Percentiles rank a stretch among this genome's conserved stretches.
Conservation (phyloP, 2,113 vertebrate species). For the Chloropsis cyanopogon region DNA sequence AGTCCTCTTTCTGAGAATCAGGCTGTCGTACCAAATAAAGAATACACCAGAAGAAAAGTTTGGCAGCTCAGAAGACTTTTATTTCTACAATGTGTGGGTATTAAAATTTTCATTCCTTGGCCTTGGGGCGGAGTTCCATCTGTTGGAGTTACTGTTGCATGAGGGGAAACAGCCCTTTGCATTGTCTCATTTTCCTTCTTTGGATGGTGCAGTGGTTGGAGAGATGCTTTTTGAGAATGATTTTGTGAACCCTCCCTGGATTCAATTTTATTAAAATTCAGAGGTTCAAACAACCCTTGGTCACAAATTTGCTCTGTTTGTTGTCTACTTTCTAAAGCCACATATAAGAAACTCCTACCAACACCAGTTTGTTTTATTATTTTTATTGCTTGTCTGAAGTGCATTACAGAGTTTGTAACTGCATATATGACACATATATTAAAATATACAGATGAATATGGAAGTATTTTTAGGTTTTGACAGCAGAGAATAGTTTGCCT, state of each 20-base stretch:
- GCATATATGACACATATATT: background rate
- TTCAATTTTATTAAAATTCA: background rate
- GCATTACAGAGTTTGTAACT: background rate
- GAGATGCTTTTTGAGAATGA: background rate
- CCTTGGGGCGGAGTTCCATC: slow-evolving; percentile 5
- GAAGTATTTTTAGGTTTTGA: background rate
- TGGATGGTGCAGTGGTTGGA: background rate
- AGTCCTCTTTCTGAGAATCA: background rate
- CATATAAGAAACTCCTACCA: background rate
- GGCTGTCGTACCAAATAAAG: background rate
- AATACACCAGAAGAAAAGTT: background rate
- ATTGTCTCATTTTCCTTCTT: background rate
- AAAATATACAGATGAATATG: background rate
- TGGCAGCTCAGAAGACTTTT: background rate
- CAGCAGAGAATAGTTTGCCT: background rate
- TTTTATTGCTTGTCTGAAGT: background rate
- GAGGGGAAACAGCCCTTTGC: background rate
- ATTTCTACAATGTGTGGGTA: background rate
- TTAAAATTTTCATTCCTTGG: slow-evolving; percentile 11
- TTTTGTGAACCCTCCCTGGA: background rate
- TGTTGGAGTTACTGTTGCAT: background rate
- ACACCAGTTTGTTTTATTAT: background rate
- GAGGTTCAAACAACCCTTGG: background rate
- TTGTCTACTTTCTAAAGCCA: background rate
- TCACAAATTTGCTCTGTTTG: background rate